These are phyloP conservation scores for Bhutanitis thaidina DNA, from an alignment of 2,888 invertebrate genomes.

Conservation along the genomic window DNA sequence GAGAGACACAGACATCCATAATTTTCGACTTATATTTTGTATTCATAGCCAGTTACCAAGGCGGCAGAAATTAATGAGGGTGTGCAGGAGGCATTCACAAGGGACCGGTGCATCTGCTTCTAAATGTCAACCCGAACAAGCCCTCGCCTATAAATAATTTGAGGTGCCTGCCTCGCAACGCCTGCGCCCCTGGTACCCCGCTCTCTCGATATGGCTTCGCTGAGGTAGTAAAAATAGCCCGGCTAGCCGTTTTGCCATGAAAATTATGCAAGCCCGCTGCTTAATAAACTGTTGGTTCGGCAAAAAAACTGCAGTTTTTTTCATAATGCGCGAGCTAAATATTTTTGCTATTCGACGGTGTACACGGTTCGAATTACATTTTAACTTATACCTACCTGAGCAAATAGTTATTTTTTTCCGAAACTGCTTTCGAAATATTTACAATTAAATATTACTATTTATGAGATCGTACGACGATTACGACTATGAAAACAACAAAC, in stretches of 20 bases:
- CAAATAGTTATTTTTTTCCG: no score
- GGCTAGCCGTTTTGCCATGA: conserved; percentile 36
- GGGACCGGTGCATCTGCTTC: conserved; percentile 60
- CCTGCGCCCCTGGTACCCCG: conserved; percentile 45
- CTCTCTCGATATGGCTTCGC: conserved; percentile 59
- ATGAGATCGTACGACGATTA: no score
- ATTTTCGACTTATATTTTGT: conserved; percentile 35
- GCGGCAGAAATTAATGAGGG: conserved; percentile 62
- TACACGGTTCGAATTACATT: conserved; percentile 4
- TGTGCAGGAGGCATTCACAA: conserved; percentile 39
- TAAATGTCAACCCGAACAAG: conserved; percentile 68
- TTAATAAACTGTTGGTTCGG: conserved; percentile 26
- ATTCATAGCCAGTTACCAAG: conserved; percentile 48
- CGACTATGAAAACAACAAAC: no score
- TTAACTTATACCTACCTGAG: neutral
- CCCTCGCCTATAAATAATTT: conserved; percentile 69
- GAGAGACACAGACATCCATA: conserved; percentile 23
- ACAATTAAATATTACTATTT: no score
- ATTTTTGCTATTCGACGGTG: neutral
- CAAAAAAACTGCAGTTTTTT: conserved; percentile 30
- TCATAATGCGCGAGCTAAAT: neutral
- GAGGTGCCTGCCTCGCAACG: conserved; percentile 49
- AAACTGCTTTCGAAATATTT: no score
- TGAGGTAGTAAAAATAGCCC: conserved; percentile 57
- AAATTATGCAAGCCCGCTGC: conserved; percentile 45